Conservation (phyloP, 2,888 invertebrate genomes). For the Odontothrips loti region DNA sequence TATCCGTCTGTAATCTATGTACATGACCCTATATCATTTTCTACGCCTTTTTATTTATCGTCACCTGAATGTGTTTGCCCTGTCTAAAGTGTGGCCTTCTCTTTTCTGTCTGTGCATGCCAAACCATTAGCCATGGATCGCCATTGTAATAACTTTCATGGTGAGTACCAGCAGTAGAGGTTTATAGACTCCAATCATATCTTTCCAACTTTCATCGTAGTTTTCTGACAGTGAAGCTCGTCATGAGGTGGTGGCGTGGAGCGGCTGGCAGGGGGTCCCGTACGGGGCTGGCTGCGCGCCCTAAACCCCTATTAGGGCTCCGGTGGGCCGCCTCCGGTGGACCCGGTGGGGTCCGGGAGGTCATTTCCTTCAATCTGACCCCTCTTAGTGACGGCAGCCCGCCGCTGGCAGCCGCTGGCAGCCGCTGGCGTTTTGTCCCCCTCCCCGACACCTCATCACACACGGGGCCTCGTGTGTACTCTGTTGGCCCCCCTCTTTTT, state of each 20-base stretch:
- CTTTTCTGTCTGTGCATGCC: constrained; percentile 11
- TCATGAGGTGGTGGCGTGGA: too few species aligned
- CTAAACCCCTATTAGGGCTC: constrained; percentile 6
- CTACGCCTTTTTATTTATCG: too few species aligned
- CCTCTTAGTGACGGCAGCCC: background rate
- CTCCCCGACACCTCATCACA: too few species aligned
- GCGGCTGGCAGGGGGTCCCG: background rate
- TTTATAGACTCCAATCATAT: too few species aligned
- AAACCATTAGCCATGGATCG: constrained; percentile 12
- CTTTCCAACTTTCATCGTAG: too few species aligned
- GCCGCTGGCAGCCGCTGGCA: background rate
- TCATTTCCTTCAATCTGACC: constrained; percentile 26
- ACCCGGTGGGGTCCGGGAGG: background rate
- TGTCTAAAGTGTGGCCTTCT: background rate
- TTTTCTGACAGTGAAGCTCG: too few species aligned
- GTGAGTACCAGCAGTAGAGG: background rate
- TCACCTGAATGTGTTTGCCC: background rate
- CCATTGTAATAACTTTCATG: background rate
- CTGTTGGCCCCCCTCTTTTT: too few species aligned
- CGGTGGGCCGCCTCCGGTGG: background rate
- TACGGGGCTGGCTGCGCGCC: too few species aligned
- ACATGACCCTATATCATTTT: too few species aligned
- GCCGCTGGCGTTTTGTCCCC: background rate
- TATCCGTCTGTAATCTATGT: too few species aligned
- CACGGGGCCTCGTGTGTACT: too few species aligned